These are phyloP conservation scores for Syrista parreyssii DNA, from an alignment of 2,888 invertebrate genomes.

Conservation along the genomic window DNA sequence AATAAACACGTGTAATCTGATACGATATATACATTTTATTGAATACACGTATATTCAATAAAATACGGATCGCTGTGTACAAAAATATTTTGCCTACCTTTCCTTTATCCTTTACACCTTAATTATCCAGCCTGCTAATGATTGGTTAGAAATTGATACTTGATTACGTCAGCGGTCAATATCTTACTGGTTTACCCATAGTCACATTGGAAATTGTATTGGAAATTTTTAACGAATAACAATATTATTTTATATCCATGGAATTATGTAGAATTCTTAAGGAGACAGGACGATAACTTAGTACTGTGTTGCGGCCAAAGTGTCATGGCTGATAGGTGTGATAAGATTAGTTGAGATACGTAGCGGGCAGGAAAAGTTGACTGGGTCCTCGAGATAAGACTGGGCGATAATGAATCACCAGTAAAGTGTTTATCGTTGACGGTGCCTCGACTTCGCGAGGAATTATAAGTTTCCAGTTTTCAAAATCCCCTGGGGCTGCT, in stretches of 20 bases:
- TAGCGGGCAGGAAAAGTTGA: not conserved
- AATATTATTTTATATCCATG: not conserved
- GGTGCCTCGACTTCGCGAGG: not conserved
- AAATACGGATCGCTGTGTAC: conserved; percentile 56
- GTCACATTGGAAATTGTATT: too few relatives aligned
- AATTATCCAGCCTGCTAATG: not conserved
- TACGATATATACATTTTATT: conserved; percentile 22
- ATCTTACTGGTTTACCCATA: not conserved
- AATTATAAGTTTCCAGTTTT: not conserved
- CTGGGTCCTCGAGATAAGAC: not conserved
- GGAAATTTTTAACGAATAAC: not conserved
- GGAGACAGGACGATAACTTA: not conserved
- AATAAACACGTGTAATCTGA: conserved; percentile 12
- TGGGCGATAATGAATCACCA: not conserved
- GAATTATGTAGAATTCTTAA: not conserved
- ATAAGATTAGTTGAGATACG: not conserved
- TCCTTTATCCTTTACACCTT: not conserved
- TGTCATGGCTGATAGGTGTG: not conserved
- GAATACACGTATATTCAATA: conserved; percentile 47
- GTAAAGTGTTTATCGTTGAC: not conserved
- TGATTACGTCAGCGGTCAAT: not conserved
- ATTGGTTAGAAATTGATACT: not conserved
- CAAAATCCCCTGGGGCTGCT: not conserved
- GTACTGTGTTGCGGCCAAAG: not conserved
- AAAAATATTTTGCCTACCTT: not conserved